These are phyloP conservation scores for Phenganax marumi DNA, from an alignment of 92 coral and sea anemone species.

Conservation along the genomic window DNA sequence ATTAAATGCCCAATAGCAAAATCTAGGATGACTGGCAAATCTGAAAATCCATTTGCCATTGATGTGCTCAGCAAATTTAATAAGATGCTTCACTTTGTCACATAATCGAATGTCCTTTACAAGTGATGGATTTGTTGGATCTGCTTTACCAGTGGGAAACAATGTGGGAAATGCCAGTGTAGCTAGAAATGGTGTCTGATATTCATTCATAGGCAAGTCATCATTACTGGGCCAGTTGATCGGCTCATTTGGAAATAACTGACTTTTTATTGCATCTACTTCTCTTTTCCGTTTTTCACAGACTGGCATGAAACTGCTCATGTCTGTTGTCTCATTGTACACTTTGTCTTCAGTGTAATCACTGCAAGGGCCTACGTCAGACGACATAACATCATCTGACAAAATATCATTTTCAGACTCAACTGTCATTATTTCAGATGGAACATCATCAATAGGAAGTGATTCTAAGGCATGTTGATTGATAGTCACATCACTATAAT, in stretches of 20 bases:
- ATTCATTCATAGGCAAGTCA: constrained; percentile 56
- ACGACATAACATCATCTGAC: constrained; percentile 44
- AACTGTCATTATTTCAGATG: constrained; percentile 36
- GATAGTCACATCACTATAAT: constrained; percentile 41
- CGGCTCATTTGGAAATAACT: constrained; percentile 47
- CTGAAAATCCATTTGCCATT: too few species aligned
- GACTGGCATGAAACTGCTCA: constrained; percentile 55
- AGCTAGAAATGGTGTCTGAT: constrained; percentile 51
- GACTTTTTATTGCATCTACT: constrained; percentile 49
- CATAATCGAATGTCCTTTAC: constrained; percentile 42
- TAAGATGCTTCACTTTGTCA: constrained; percentile 46
- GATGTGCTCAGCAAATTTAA: too few species aligned
- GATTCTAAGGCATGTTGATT: constrained; percentile 34
- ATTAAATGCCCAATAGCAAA: constrained; percentile 58
- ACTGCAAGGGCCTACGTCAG: constrained; percentile 39
- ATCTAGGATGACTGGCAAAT: constrained; percentile 50
- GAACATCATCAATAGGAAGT: constrained; percentile 8
- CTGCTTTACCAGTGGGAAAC: constrained; percentile 51
- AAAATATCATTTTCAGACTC: constrained; percentile 50
- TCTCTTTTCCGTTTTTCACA: constrained; percentile 45
- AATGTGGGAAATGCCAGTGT: constrained; percentile 61
- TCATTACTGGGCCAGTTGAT: constrained; percentile 53
- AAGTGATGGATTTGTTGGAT: constrained; percentile 14
- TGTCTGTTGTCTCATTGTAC: constrained; percentile 51
- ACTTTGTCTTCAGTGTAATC: constrained; percentile 47